Percentiles rank a stretch among this genome's conserved stretches.
phyloP scores from a whole-genome alignment of 2,888 invertebrate species.

The Acronicta psi region DNA sequence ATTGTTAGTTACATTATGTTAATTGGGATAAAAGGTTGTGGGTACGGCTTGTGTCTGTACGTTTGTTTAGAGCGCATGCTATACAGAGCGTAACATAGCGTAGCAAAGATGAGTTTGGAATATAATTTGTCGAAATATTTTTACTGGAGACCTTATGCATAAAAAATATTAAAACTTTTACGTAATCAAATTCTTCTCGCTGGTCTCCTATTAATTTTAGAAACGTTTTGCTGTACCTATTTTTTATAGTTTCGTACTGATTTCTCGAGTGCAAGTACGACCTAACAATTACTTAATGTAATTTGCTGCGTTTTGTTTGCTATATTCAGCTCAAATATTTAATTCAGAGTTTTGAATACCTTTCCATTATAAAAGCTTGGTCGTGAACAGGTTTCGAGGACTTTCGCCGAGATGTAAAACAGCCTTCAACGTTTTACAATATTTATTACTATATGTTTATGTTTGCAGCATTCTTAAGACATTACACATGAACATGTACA shows the following conservation, averaged over 20 bases:
- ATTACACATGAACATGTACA: conserved; percentile 13
- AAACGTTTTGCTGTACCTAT: no score
- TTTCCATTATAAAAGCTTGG: conserved; percentile 43
- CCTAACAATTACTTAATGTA: no score
- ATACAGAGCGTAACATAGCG: neutral
- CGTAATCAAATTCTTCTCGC: no score
- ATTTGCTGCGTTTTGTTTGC: no score
- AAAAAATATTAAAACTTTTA: no score
- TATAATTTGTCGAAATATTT: no score
- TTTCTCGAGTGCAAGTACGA: no score
- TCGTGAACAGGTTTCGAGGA: conserved; percentile 43
- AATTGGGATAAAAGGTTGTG: conserved; percentile 28
- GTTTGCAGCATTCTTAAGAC: conserved; percentile 29
- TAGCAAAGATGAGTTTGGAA: no score
- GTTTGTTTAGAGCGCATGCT: no score
- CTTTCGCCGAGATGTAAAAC: conserved; percentile 38
- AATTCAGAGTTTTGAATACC: conserved; percentile 20
- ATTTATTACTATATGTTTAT: conserved; percentile 36
- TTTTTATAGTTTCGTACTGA: no score
- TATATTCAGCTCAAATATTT: conserved; percentile 4
- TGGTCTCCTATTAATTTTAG: no score
- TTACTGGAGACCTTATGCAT: no score
- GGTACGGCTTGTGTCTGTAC: conserved; percentile 3
- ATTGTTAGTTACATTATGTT: conserved; percentile 47
- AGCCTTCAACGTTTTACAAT: conserved; percentile 37